phyloP scores from a whole-genome alignment of 2,797 vertebrate species.

The Malurus splendens region DNA sequence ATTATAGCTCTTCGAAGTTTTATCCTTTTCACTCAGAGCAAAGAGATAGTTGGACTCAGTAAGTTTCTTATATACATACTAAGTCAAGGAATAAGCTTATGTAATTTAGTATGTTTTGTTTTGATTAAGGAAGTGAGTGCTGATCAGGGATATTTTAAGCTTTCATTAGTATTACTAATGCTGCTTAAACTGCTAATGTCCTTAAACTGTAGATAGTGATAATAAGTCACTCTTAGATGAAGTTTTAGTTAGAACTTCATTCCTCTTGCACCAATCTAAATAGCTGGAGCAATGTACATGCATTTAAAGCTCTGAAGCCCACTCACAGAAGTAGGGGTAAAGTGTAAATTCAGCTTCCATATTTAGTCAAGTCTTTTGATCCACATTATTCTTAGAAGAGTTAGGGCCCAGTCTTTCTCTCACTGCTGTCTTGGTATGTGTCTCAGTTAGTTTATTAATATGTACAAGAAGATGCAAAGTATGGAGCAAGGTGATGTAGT shows the following conservation, averaged over 20 bases:
- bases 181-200: background rate
- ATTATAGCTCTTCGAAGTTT: background rate
- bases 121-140: background rate
- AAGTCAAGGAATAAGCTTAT: background rate
- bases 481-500: background rate
- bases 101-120: background rate
- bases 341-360: background rate
- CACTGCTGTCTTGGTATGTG: background rate
- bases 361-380: background rate
- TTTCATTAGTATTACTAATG: background rate
- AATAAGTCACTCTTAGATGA: background rate
- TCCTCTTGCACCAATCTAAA: background rate
- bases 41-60: background rate
- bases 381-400: background rate
- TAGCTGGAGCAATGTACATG: accelerated
- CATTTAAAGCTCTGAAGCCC: background rate
- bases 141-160: background rate
- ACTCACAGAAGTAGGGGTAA: background rate
- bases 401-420: background rate
- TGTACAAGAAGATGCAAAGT: background rate
- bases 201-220: background rate
- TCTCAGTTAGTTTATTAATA: background rate
- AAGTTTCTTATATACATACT: background rate
- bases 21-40: background rate
- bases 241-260: background rate